Evolutionary conservation across 1,140 invertebrate species (phyloP), one percentile per base, ranked within the genome.

Genomic region (Philopotamus ludificatus): DNA sequence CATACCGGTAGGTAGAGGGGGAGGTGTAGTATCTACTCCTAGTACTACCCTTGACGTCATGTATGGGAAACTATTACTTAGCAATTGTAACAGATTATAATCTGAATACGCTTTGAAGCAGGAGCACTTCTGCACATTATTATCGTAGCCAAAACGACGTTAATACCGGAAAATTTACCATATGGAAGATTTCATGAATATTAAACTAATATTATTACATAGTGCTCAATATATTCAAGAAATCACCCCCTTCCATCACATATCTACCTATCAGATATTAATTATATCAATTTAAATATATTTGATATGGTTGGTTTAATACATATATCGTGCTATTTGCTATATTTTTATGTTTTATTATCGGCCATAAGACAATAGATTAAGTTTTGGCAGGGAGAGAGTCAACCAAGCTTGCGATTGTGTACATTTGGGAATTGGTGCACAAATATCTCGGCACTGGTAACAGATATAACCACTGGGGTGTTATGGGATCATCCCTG

Each of bases 51-150:
- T 22, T 25, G 2, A 15, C 2, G 18, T 10, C 22, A 25, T 18
- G 26, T 57, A 60, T 58, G 55, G 41, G 57, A 60, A 63, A 63
- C 58, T 61, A 66, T 66, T 66, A 66, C 58, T 61, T 61, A 61
- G 21, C 59, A 63, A 63, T 67, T 45, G 60, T 63, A 61, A 61
- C 49, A 57, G 28, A 67, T 67, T 67, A 58, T 63, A 63, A 67
- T 51, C 65, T 25, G 39, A 63, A 63, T 66, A 28, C 28, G 54
- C 66, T 63, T 68, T 63, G 61, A 68, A 67, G 21, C 41, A 25
- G 28, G 18, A 25, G 26, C 22, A 66, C 58, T 25, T 63, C 53
- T 28, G 50, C 12, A 53, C 49, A 51, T 51, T 49, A 70, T 66
- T 70, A 70, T 42, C 44, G 58, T 64, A 51, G n/a, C 9, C 54